A percentile compares a stretch with the other conserved stretches of the same genome.
phyloP scores from a whole-genome alignment of 1,140 invertebrate species.

The Fopius arisanus region DNA sequence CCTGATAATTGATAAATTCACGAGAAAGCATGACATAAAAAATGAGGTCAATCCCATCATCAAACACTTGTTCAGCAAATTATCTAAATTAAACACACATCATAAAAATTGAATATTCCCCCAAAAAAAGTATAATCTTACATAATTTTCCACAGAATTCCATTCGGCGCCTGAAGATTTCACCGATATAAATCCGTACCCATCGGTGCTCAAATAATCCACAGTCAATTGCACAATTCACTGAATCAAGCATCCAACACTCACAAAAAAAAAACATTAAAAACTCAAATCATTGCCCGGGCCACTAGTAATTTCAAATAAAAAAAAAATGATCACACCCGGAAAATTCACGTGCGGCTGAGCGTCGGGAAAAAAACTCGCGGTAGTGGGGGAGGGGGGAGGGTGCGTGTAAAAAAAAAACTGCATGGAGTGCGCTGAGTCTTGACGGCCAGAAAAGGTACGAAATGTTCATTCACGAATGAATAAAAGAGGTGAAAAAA shows the following conservation, averaged over 20 bases:
- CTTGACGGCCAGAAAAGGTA: neutral
- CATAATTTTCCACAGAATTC: neutral
- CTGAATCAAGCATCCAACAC: neutral
- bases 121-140: neutral
- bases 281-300: neutral
- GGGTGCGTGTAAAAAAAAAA: neutral
- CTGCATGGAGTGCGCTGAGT: neutral
- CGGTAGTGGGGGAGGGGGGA: neutral
- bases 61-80: conserved; percentile 2
- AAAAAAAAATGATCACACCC: conserved; percentile 6
- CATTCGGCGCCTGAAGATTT: neutral
- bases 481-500: neutral
- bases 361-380: neutral
- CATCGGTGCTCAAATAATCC: neutral
- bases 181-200: neutral
- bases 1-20: neutral
- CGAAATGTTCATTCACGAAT: neutral
- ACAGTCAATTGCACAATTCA: neutral
- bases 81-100: neutral
- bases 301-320: neutral
- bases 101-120: neutral
- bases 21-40: neutral
- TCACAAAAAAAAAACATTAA: conserved; percentile 3
- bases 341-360: conserved; percentile 17
- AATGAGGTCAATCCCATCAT: neutral